phyloP scores from a whole-genome alignment of 1,140 invertebrate species.

The Drosophila rhopaloa region DNA sequence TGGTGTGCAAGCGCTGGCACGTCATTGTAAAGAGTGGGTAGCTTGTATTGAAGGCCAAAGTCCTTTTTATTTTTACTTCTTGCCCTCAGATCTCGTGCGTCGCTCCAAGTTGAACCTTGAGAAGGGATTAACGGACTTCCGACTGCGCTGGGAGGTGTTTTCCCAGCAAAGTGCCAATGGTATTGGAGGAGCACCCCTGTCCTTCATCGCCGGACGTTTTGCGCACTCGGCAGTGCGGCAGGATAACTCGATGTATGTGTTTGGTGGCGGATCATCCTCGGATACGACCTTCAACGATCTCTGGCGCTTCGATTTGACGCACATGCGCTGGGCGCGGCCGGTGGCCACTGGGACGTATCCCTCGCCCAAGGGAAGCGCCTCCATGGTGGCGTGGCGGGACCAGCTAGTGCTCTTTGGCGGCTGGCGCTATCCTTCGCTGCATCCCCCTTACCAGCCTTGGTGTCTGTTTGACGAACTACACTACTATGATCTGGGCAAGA shows the following conservation, averaged over 20 bases:
- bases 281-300: conserved; percentile 98
- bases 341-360: conserved; percentile 94
- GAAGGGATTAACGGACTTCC: conserved; percentile 76
- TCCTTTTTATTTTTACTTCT: background rate
- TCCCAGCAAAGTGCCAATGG: conserved; percentile 59
- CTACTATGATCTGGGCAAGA: conserved; percentile 92
- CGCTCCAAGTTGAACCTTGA: conserved; percentile 76
- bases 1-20: conserved; percentile 94
- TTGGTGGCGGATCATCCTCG: conserved; percentile 97
- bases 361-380: conserved; percentile 97
- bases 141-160: conserved; percentile 76
- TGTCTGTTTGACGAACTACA: conserved; percentile 97
- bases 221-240: conserved; percentile 95
- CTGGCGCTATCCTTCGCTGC: conserved; percentile 96
- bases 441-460: conserved; percentile 95
- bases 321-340: conserved; percentile 92
- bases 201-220: conserved; percentile 94
- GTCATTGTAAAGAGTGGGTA: conserved; percentile 91
- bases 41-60: background rate
- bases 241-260: conserved; percentile 95
- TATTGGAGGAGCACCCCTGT: conserved; percentile 57
- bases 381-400: conserved; percentile 94
- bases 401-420: conserved; percentile 96
- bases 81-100: conserved; percentile 69
- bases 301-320: conserved; percentile 96